phyloP scores from a whole-genome alignment of 2,113 vertebrate species.

The Hyla sarda region DNA sequence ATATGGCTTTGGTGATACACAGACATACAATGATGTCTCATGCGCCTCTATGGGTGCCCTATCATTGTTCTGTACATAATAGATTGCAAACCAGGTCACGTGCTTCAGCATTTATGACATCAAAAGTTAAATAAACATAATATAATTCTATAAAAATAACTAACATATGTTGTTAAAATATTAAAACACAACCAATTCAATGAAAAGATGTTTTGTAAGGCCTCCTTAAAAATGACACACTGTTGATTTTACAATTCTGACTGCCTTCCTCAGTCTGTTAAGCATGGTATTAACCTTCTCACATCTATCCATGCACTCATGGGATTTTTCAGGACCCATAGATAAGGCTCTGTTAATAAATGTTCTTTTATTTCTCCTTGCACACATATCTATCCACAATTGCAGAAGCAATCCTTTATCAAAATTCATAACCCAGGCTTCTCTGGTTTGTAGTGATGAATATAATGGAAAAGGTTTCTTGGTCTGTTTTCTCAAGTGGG shows the following conservation, averaged over 20 bases:
- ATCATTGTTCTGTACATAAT: neutral
- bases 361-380: constrained; percentile 55
- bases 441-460: constrained; percentile 43
- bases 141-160: neutral
- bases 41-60: neutral
- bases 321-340: constrained; percentile 54
- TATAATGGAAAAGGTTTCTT: constrained; percentile 48
- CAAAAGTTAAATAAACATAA: neutral
- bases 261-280: constrained; percentile 42
- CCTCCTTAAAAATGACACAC: constrained; percentile 10
- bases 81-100: neutral
- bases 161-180: neutral
- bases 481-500: constrained; percentile 39
- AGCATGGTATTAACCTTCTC: constrained; percentile 54
- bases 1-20: too few relatives aligned
- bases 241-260: constrained; percentile 24
- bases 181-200: neutral
- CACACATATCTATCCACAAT: constrained; percentile 49
- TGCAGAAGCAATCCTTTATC: constrained; percentile 46
- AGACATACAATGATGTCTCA: neutral
- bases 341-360: constrained; percentile 52
- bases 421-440: constrained; percentile 55
- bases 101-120: neutral
- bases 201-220: constrained; percentile 9
- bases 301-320: constrained; percentile 50